A percentile compares a stretch with the other conserved stretches of the same genome.
These are phyloP conservation scores for Siderastrea siderea DNA, from an alignment of 92 coral and sea anemone genomes.

Conservation along the genomic window DNA sequence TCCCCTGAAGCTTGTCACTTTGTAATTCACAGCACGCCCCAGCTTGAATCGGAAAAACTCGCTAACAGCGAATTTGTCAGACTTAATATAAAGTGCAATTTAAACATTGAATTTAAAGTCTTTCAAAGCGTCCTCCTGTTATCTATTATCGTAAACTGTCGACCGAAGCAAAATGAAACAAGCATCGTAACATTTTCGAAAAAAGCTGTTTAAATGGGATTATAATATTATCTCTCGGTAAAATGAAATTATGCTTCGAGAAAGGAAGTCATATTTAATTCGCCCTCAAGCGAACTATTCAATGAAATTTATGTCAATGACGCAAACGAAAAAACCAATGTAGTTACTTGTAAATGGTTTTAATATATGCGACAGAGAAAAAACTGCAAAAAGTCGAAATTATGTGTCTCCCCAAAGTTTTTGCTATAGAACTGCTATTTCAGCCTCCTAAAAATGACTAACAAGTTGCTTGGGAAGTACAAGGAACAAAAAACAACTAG, in stretches of 20 bases:
- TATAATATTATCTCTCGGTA: not conserved
- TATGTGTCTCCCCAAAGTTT: too few relatives aligned
- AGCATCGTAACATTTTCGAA: not conserved
- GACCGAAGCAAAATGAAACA: not conserved
- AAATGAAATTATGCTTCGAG: not conserved
- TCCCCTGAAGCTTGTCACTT: not conserved
- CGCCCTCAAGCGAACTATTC: not conserved
- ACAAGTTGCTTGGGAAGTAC: too few relatives aligned
- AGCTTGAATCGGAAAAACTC: constrained; percentile 7
- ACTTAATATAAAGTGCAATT: not conserved
- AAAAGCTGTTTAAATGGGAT: not conserved
- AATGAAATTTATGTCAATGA: not conserved
- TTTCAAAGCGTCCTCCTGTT: not conserved
- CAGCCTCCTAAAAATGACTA: too few relatives aligned
- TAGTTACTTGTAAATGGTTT: too few relatives aligned
- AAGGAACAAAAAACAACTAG: too few relatives aligned
- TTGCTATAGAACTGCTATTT: too few relatives aligned
- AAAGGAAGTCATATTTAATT: not conserved
- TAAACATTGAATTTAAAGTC: not conserved
- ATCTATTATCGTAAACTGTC: not conserved
- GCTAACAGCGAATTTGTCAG: constrained; percentile 3
- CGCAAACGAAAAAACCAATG: not conserved
- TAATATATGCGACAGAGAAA: too few relatives aligned
- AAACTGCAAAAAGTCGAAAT: too few relatives aligned
- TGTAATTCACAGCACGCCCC: constrained; percentile 16